Evolutionary conservation across 2,888 invertebrate species (phyloP).

Genomic region (Aphodius granarius): DNA sequence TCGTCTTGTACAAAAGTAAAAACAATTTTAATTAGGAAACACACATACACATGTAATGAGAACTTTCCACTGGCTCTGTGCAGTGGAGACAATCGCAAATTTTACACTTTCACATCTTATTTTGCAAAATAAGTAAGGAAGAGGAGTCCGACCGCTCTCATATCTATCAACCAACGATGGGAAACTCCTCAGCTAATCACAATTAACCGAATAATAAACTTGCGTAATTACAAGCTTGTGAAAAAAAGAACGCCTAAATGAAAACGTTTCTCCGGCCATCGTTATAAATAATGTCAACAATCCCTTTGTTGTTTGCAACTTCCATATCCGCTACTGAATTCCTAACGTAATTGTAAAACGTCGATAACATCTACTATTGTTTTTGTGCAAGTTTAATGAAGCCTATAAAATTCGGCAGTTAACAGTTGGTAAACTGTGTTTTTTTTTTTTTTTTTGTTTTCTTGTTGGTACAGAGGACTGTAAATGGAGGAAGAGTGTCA

Average conservation of each 20-base stretch:
- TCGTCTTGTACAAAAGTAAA: not conserved
- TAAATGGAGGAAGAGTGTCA: not conserved
- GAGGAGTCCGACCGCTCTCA: not conserved
- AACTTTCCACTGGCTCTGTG: not conserved
- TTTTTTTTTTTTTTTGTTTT: too few species aligned
- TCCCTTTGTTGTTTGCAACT: not conserved
- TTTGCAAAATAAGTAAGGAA: not conserved
- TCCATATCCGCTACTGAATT: not conserved
- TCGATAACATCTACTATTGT: not conserved
- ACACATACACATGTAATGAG: not conserved
- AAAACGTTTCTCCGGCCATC: not conserved
- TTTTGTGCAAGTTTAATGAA: not conserved
- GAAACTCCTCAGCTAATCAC: not conserved
- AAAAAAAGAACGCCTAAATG: not conserved
- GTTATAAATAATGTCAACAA: not conserved
- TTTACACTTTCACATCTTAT: not conserved
- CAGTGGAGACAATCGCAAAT: not conserved
- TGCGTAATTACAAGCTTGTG: not conserved
- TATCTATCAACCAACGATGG: not conserved
- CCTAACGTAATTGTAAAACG: not conserved
- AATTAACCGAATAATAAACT: not conserved
- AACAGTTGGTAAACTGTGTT: not conserved
- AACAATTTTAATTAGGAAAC: not conserved
- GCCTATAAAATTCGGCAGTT: not conserved
- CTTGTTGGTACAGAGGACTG: not conserved